These are phyloP conservation scores for Gymnodraco acuticeps DNA, from an alignment of 2,797 vertebrate species.

Conservation along the genomic window DNA sequence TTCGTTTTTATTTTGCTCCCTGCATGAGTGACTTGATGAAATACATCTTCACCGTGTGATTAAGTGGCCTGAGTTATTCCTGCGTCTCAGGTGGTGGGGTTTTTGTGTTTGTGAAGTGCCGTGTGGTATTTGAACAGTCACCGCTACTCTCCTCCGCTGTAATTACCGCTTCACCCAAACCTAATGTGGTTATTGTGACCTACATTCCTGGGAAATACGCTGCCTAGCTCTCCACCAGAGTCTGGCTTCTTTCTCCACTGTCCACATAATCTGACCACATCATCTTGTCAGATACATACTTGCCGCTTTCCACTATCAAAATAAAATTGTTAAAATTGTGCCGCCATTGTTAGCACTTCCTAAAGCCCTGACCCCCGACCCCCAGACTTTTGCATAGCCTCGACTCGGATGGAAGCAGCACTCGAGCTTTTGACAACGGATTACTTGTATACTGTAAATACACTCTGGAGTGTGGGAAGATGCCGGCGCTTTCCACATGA, in stretches of 20 bases:
- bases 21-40: slow-evolving; percentile 48
- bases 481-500: slow-evolving; percentile 72
- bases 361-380: slow-evolving; percentile 68
- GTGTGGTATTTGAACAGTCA: slow-evolving; percentile 54
- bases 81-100: slow-evolving; percentile 65
- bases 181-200: slow-evolving; percentile 84
- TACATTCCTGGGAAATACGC: slow-evolving; percentile 80
- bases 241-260: slow-evolving; percentile 57
- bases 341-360: slow-evolving; percentile 78
- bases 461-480: slow-evolving; percentile 76
- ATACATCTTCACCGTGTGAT: slow-evolving; percentile 52
- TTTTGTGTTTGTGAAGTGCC: slow-evolving; percentile 71
- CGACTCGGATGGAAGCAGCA: slow-evolving; percentile 54
- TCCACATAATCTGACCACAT: slow-evolving; percentile 60
- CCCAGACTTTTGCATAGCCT: slow-evolving; percentile 50
- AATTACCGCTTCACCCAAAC: slow-evolving; percentile 71
- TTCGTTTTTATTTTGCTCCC: slow-evolving; percentile 42
- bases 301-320: slow-evolving; percentile 56
- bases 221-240: slow-evolving; percentile 52
- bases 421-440: slow-evolving; percentile 67
- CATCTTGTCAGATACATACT: slow-evolving; percentile 45
- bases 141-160: slow-evolving; percentile 65
- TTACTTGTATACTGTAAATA: slow-evolving; percentile 81
- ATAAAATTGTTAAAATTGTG: no score
- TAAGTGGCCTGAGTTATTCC: slow-evolving; percentile 55